Percentiles rank a stretch among this genome's conserved stretches.
phyloP scores from a whole-genome alignment of 2,797 vertebrate genomes.

The Eremophila alpestris region DNA sequence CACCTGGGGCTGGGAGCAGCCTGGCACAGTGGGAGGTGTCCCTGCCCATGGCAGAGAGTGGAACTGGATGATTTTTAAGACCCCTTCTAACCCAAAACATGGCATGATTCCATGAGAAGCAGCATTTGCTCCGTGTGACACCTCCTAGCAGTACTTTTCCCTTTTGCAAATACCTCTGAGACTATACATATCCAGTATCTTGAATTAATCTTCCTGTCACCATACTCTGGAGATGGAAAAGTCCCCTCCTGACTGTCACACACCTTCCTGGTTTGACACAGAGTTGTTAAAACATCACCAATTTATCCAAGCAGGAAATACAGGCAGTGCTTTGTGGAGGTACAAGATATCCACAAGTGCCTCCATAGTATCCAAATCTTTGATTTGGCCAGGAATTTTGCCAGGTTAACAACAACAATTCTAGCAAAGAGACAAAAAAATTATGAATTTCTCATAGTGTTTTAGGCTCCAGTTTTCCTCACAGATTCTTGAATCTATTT shows the following conservation, averaged over 20 bases:
- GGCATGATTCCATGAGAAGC: background rate
- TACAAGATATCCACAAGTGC: background rate
- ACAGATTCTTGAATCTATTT: background rate
- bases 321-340: background rate
- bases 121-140: accelerated
- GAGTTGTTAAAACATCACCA: background rate
- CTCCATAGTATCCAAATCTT: background rate
- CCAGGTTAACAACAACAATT: background rate
- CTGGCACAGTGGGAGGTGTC: background rate
- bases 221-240: background rate
- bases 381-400: background rate
- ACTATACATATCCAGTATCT: background rate
- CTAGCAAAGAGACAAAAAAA: background rate
- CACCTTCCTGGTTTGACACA: background rate
- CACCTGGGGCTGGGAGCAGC: accelerated
- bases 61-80: accelerated
- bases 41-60: background rate
- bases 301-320: background rate
- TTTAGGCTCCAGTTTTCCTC: background rate
- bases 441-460: background rate
- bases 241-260: accelerated
- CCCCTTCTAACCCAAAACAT: background rate
- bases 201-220: background rate
- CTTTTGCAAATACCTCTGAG: background rate
- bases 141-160: background rate